A percentile compares a stretch with the other conserved stretches of the same genome.
phyloP scores from a whole-genome alignment of 1,140 invertebrate genomes.

The Stenopsyche tienmushanensis region DNA sequence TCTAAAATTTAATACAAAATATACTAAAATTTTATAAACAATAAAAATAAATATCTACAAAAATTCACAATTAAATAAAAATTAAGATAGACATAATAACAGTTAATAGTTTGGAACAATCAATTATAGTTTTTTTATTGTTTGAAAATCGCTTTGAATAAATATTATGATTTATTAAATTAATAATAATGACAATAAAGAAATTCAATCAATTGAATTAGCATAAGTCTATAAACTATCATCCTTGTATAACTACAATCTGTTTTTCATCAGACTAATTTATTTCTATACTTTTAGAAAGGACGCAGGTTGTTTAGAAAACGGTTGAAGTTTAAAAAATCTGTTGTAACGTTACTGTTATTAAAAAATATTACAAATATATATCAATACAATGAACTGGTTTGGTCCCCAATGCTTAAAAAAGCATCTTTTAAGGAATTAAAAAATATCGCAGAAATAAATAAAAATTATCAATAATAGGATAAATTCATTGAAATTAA shows the following conservation, averaged over 20 bases:
- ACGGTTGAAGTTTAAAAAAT: too few relatives aligned
- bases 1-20: slow-evolving; percentile 16
- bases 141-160: too few relatives aligned
- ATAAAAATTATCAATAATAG: neutral
- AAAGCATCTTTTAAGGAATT: slow-evolving; percentile 8
- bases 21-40: slow-evolving; percentile 22
- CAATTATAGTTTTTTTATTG: too few relatives aligned
- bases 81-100: slow-evolving; percentile 20
- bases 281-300: too few relatives aligned
- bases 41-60: slow-evolving; percentile 25
- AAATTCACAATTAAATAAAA: slow-evolving; percentile 17
- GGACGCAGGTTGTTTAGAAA: too few relatives aligned
- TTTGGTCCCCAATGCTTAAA: slow-evolving; percentile 27
- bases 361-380: neutral
- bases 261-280: too few relatives aligned
- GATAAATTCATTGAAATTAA: slow-evolving; percentile 1
- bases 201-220: too few relatives aligned
- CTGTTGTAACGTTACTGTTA: too few relatives aligned
- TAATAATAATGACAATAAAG: too few relatives aligned
- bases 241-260: too few relatives aligned
- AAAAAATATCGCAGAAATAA: slow-evolving; percentile 4
- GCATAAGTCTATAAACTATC: too few relatives aligned
- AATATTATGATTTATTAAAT: too few relatives aligned
- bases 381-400: neutral
- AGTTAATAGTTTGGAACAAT: slow-evolving; percentile 13